phyloP scores from a whole-genome alignment of 1,140 invertebrate species.

The Colletes gigas region DNA sequence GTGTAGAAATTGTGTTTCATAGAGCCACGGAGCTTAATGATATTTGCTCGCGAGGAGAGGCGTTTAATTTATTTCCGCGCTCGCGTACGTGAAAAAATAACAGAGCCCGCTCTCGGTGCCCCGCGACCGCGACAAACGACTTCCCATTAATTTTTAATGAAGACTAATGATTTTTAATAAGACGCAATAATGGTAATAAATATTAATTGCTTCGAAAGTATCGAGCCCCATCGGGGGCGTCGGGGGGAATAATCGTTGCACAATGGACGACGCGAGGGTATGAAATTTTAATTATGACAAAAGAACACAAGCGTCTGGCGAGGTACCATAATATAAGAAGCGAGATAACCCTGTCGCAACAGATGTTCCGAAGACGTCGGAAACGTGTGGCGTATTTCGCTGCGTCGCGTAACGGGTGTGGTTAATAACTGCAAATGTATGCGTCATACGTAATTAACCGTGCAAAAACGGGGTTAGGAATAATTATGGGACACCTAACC shows the following conservation, averaged over 20 bases:
- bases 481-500: constrained; percentile 15
- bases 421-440: constrained; percentile 58
- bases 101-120: too few species aligned
- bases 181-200: constrained; percentile 25
- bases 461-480: constrained; percentile 22
- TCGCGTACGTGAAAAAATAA: not conserved
- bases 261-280: not conserved
- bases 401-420: constrained; percentile 23
- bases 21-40: not conserved
- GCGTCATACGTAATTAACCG: constrained; percentile 32
- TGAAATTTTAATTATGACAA: not conserved
- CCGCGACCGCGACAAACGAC: not conserved
- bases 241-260: not conserved
- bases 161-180: constrained; percentile 44
- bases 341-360: not conserved
- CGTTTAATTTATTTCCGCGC: constrained; percentile 6
- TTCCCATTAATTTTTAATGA: constrained; percentile 28
- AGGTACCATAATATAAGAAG: not conserved
- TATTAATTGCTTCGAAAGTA: constrained; percentile 10
- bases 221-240: not conserved
- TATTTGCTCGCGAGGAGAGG: not conserved
- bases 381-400: not conserved
- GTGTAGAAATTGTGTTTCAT: constrained; percentile 28
- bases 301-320: not conserved
- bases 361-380: not conserved